phyloP scores from a whole-genome alignment of 92 coral and sea anemone species.

The Porites cylindrica region DNA sequence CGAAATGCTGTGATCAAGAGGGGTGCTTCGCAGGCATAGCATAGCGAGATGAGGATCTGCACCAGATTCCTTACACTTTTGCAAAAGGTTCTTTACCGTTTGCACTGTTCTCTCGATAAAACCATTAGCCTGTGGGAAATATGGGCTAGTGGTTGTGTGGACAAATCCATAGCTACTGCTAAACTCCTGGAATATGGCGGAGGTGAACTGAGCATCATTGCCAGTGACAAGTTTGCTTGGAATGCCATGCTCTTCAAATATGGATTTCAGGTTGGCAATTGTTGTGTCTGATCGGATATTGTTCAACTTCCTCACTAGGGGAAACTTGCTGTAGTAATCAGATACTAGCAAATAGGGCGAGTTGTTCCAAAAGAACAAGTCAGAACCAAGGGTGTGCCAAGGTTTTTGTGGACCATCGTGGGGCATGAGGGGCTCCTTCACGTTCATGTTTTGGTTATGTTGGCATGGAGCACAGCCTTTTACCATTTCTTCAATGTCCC shows the following conservation, averaged over 20 bases:
- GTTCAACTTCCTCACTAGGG: constrained; percentile 56
- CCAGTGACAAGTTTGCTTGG: constrained; percentile 69
- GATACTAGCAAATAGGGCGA: constrained; percentile 54
- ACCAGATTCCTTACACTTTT: constrained; percentile 74
- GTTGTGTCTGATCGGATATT: constrained; percentile 54
- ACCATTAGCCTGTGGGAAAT: constrained; percentile 73
- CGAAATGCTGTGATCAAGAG: constrained; percentile 68
- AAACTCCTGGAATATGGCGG: constrained; percentile 69
- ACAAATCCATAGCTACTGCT: constrained; percentile 58
- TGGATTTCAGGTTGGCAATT: constrained; percentile 66
- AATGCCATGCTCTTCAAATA: constrained; percentile 78
- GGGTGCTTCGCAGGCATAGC: constrained; percentile 78
- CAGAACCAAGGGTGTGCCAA: constrained; percentile 75
- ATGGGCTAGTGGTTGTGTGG: constrained; percentile 59
- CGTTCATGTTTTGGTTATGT: constrained; percentile 69
- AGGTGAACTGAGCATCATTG: constrained; percentile 72
- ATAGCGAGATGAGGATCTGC: constrained; percentile 80
- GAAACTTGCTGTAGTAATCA: constrained; percentile 78
- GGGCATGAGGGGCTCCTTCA: constrained; percentile 69
- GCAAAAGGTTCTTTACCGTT: constrained; percentile 61
- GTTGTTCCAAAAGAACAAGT: constrained; percentile 75
- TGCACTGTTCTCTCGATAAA: constrained; percentile 69
- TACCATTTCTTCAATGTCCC: constrained; percentile 75
- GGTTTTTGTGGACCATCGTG: constrained; percentile 74
- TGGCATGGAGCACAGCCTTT: constrained; percentile 73